Evolutionary conservation across 2,888 invertebrate species (phyloP).

Genomic region (Empis livida): DNA sequence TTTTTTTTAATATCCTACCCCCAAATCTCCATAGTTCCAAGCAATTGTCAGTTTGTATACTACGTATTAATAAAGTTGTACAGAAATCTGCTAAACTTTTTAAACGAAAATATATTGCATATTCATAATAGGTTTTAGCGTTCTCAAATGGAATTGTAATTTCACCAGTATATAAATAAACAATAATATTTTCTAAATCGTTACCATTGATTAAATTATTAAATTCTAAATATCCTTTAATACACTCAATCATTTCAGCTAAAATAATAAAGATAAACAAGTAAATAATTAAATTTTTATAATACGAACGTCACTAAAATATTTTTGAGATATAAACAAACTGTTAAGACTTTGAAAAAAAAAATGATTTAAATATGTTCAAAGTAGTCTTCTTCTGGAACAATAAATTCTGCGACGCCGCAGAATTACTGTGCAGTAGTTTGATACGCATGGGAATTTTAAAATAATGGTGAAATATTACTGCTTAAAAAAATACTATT

Average conservation of each 20-base stretch:
- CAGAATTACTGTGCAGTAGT: too few relatives aligned
- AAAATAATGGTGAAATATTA: too few relatives aligned
- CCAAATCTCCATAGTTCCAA: constrained; percentile 1
- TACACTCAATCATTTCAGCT: constrained; percentile 1
- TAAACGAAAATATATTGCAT: constrained; percentile 1
- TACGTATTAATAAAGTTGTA: neutral
- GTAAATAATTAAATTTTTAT: too few relatives aligned
- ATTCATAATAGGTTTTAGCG: neutral
- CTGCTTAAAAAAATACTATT: too few relatives aligned
- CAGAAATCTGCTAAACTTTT: constrained; percentile 1
- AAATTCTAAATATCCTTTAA: neutral
- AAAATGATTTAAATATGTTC: too few relatives aligned
- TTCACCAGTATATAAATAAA: constrained; percentile 1
- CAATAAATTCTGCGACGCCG: too few relatives aligned
- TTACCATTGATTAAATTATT: neutral
- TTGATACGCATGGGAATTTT: too few relatives aligned
- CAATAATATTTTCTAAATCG: constrained; percentile 1
- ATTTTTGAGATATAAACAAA: too few relatives aligned
- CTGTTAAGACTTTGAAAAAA: too few relatives aligned
- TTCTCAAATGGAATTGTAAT: neutral
- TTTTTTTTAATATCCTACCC: neutral
- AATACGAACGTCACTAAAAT: too few relatives aligned
- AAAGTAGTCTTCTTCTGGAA: too few relatives aligned
- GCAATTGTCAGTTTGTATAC: neutral
- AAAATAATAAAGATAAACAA: too few relatives aligned